These are phyloP conservation scores for Nesidiocoris tenuis DNA, from an alignment of 2,888 invertebrate species.

Conservation along the genomic window DNA sequence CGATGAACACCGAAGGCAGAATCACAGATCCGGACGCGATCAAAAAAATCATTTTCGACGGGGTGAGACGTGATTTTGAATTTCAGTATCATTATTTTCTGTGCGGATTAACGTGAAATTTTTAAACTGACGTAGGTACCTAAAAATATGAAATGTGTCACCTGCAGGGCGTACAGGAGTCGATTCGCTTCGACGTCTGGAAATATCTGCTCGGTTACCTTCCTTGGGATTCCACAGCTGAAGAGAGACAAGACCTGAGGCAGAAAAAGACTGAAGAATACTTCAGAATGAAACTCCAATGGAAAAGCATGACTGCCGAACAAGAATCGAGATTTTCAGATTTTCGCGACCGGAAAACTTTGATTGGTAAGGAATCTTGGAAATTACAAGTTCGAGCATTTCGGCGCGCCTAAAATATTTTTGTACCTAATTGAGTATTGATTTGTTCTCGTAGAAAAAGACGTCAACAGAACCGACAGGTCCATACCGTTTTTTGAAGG, in stretches of 20 bases:
- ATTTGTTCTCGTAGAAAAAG: too few species aligned
- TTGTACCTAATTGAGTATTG: constrained; percentile 1
- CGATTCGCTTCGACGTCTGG: constrained; percentile 83
- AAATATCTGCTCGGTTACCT: constrained; percentile 89
- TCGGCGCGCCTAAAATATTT: neutral
- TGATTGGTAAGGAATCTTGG: constrained; percentile 65
- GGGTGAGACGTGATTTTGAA: constrained; percentile 65
- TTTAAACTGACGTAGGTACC: too few species aligned
- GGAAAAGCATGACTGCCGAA: constrained; percentile 82
- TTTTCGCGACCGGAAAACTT: constrained; percentile 84
- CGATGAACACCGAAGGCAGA: constrained; percentile 77
- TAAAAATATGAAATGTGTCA: too few species aligned
- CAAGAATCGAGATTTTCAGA: constrained; percentile 88
- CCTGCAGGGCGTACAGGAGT: constrained; percentile 72
- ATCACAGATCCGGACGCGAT: constrained; percentile 75
- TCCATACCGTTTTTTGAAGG: constrained; percentile 89
- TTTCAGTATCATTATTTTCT: neutral
- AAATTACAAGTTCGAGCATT: neutral
- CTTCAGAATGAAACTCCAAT: constrained; percentile 93
- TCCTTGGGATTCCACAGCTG: constrained; percentile 76
- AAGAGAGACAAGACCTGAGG: constrained; percentile 68
- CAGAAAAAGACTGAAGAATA: constrained; percentile 81
- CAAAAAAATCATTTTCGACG: constrained; percentile 85
- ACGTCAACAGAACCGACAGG: constrained; percentile 93
- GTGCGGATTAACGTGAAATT: too few species aligned